phyloP scores from a whole-genome alignment of 2,888 invertebrate genomes.

The Hirudinaria manillensis region DNA sequence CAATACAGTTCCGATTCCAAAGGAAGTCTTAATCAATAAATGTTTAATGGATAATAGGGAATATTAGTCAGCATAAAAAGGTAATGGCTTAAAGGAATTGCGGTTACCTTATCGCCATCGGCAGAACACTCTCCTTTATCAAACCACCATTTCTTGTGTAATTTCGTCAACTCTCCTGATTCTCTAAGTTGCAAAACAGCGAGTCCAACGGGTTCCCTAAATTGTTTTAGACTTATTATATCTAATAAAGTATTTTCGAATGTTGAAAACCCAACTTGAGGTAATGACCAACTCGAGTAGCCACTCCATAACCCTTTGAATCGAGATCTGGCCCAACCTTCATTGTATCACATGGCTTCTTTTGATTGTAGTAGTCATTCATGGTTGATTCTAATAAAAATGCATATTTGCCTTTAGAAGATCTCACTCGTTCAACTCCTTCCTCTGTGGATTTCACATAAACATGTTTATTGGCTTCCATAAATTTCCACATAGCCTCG shows the following conservation, averaged over 20 bases:
- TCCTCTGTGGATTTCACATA: conserved; percentile 65
- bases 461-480: conserved; percentile 76
- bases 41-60: too few species aligned
- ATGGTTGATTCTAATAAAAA: conserved; percentile 58
- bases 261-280: conserved; percentile 63
- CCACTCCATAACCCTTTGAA: conserved; percentile 84
- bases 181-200: conserved; percentile 84
- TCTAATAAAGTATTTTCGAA: neutral
- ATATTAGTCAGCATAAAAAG: too few species aligned
- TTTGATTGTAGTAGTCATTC: conserved; percentile 77
- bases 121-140: conserved; percentile 61
- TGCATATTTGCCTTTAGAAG: conserved; percentile 64
- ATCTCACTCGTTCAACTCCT: conserved; percentile 60
- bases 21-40: too few species aligned
- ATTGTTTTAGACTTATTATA: too few species aligned
- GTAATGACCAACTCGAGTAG: conserved; percentile 82
- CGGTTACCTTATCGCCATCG: conserved; percentile 34
- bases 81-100: too few species aligned
- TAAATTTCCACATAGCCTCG: conserved; percentile 89
- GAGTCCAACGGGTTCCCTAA: conserved; percentile 83
- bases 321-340: conserved; percentile 72
- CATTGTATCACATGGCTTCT: conserved; percentile 64
- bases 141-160: conserved; percentile 94
- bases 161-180: conserved; percentile 79
- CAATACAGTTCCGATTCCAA: too few species aligned